Evolutionary conservation across 1,140 invertebrate genomes (phyloP).

Genomic region (Coelopa frigida): DNA sequence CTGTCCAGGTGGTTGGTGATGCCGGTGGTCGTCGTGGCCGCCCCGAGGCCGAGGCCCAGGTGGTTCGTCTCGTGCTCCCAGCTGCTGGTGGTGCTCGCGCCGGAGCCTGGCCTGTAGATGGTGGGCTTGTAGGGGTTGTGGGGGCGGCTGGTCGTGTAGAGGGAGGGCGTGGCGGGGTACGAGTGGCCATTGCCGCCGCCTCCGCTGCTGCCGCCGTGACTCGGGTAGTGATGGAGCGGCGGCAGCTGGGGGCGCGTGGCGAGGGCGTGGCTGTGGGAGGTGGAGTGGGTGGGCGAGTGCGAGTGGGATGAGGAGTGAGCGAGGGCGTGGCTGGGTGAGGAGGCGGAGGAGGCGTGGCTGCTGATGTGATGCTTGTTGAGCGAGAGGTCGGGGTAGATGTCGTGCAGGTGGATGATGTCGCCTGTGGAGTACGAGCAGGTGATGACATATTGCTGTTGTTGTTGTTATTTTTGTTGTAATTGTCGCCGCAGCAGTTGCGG

Average conservation of each 20-base stretch:
- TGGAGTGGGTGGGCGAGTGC: neutral
- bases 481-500: too few species aligned
- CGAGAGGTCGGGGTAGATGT: constrained; percentile 41
- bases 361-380: constrained; percentile 26
- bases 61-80: constrained; percentile 40
- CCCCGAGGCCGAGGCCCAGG: constrained; percentile 9
- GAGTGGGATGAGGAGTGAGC: neutral
- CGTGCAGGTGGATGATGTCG: constrained; percentile 45
- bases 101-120: constrained; percentile 8
- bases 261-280: constrained; percentile 1
- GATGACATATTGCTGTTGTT: constrained; percentile 18
- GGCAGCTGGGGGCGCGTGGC: too few species aligned
- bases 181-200: constrained; percentile 16
- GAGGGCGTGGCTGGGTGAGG: neutral
- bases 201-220: neutral
- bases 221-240: constrained; percentile 23
- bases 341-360: constrained; percentile 10
- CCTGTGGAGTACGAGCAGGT: too few species aligned
- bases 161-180: constrained; percentile 17
- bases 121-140: constrained; percentile 28
- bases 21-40: constrained; percentile 12
- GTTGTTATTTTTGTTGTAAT: constrained; percentile 13
- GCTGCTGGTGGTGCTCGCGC: constrained; percentile 6
- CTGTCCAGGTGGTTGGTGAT: constrained; percentile 41
- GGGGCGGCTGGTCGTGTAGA: constrained; percentile 36